A percentile compares a stretch with the other conserved stretches of the same genome.
phyloP scores from a whole-genome alignment of 2,888 invertebrate species.

The Spodoptera littoralis region DNA sequence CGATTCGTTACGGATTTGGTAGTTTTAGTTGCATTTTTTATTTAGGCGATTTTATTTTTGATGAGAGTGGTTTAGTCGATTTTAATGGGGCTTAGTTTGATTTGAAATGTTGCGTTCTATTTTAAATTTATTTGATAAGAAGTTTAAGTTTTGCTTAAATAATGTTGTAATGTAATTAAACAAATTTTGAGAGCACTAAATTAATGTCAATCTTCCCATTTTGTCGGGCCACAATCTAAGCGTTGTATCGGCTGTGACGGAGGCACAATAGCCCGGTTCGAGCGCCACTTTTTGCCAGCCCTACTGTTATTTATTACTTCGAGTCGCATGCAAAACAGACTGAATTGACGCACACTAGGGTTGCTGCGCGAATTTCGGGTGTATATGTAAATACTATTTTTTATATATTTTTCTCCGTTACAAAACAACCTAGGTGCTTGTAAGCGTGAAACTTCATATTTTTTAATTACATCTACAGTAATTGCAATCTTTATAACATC shows the following conservation, averaged over 20 bases:
- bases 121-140: neutral
- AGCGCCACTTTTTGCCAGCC: slow-evolving; percentile 72
- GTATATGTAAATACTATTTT: neutral
- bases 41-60: slow-evolving; percentile 48
- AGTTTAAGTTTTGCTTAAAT: neutral
- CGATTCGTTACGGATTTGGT: slow-evolving; percentile 68
- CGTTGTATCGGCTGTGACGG: slow-evolving; percentile 58
- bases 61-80: slow-evolving; percentile 27
- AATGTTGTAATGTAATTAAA: slow-evolving; percentile 40
- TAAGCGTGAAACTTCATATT: too few relatives aligned
- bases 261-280: slow-evolving; percentile 72
- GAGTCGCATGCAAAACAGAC: slow-evolving; percentile 79
- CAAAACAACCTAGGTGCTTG: too few relatives aligned
- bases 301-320: slow-evolving; percentile 76
- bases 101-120: slow-evolving; percentile 1
- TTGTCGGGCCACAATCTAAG: slow-evolving; percentile 56
- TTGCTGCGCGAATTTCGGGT: slow-evolving; percentile 47
- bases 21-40: slow-evolving; percentile 57
- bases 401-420: neutral
- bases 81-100: slow-evolving; percentile 18
- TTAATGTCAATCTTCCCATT: slow-evolving; percentile 56
- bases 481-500: too few relatives aligned
- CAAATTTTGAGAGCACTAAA: slow-evolving; percentile 49
- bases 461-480: too few relatives aligned
- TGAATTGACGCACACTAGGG: slow-evolving; percentile 75